These are phyloP conservation scores for Corythornis cristatus DNA, from an alignment of 2,113 vertebrate genomes.

Conservation along the genomic window DNA sequence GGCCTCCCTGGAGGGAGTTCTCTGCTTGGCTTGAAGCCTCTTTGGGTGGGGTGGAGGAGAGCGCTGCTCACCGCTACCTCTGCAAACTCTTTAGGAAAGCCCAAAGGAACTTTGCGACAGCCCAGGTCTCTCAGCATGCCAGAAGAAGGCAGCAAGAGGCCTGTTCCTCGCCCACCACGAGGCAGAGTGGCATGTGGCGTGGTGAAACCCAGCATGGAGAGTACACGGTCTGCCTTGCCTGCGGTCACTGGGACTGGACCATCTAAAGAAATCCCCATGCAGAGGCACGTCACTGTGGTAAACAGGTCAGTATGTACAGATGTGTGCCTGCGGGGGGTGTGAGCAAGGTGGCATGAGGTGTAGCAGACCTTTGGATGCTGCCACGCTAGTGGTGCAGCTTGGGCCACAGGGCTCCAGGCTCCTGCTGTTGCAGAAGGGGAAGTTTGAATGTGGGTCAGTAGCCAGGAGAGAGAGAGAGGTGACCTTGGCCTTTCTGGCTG, in stretches of 20 bases:
- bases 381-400: fast-evolving
- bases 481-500: neutral
- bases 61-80: neutral
- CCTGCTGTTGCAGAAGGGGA: fast-evolving
- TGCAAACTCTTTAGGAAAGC: constrained; percentile 76
- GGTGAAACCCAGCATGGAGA: constrained; percentile 46
- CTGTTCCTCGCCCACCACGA: constrained; percentile 24
- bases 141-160: constrained; percentile 57
- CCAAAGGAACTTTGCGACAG: constrained; percentile 85
- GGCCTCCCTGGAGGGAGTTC: neutral
- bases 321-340: neutral
- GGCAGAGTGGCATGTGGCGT: neutral
- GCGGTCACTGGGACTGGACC: constrained; percentile 59
- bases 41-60: neutral
- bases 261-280: constrained; percentile 49
- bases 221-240: constrained; percentile 12
- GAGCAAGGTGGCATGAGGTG: neutral
- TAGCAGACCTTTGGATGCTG: too few relatives aligned
- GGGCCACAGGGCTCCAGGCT: neutral
- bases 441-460: too few relatives aligned
- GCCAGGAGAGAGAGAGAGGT: fast-evolving
- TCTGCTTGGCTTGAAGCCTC: neutral
- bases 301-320: constrained; percentile 61
- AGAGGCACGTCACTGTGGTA: constrained; percentile 58
- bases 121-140: constrained; percentile 69